Evolutionary conservation across 2,888 invertebrate species (phyloP), one percentile per base, ranked within the genome.

Genomic region (Megaustenia siamemsis): DNA sequence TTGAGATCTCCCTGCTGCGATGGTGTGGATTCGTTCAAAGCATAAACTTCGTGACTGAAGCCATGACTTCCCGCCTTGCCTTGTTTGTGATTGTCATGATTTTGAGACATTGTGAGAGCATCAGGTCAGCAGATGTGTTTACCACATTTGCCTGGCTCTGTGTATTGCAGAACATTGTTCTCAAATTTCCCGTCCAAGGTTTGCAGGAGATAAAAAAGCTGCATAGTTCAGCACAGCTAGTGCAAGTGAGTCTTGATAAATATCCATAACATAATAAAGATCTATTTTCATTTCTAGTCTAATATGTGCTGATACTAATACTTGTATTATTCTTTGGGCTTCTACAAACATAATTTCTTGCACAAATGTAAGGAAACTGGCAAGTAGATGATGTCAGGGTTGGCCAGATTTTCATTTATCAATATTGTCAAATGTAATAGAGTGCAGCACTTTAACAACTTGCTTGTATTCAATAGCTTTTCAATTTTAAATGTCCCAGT

Each of bases 201-300:
- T 35, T 77, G n/a, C 77, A 45, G 45, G 77, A 68, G 53, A 18
- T 83, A 38, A 45, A 38, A 38, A 68, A 53, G 24, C 68, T 83
- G 32, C 77, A 56, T 40, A 77, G n/a, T 4, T 63, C 83, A 77
- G 49, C 77, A 60, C 43, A 69, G 71, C 53, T 84, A 18, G 79
- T 84, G 66, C 79, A 84, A 73, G 79, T 84, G 84, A 79, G 84
- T 83, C 45, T 76, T 45, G 28, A 56, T 49, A 63, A 43, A 63
- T 63, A 43, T 63, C 35, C 15, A 38, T 71, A n/a, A 69, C 1
- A 32, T 5, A 12, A 35, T 68, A 24, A 12, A 56, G 21, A n/a
- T 56, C 56, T 56, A n/a, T 18, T 68, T 68, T 38, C 18, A 68
- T 21, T 35, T 38, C 38, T 68, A 3, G 38, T 38, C 38, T 38